Percentiles rank a stretch among this genome's conserved stretches.
Conservation (phyloP, 1,140 invertebrate species). For the Carposina sasakii region DNA sequence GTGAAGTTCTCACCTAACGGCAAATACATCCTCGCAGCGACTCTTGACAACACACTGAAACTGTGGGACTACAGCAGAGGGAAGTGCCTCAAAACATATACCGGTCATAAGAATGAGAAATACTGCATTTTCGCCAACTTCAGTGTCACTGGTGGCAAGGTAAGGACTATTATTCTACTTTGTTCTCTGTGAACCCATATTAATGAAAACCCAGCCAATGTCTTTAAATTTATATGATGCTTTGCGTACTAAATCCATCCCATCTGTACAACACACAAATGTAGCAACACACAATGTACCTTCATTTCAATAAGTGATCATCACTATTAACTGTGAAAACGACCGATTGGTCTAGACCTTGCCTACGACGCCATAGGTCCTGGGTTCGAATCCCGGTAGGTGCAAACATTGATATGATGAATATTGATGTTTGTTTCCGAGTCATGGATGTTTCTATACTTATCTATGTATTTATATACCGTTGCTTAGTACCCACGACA, state of each 20-base stretch:
- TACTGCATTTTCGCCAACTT: conserved; percentile 99
- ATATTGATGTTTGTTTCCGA: no score
- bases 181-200: background rate
- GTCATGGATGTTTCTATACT: no score
- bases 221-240: background rate
- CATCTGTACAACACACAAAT: background rate
- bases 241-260: background rate
- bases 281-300: background rate
- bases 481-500: no score
- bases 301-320: no score
- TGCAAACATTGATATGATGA: no score
- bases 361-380: no score
- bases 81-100: conserved; percentile 98
- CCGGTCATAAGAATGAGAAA: conserved; percentile 98
- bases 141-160: conserved; percentile 99
- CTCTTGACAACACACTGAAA: conserved; percentile 98
- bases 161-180: conserved; percentile 50
- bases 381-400: no score
- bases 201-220: background rate
- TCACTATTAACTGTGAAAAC: no score
- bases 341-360: no score
- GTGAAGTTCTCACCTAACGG: conserved; percentile 99
- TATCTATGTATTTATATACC: no score
- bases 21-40: conserved; percentile 99
- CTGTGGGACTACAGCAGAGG: conserved; percentile 99